Percentiles rank a stretch among this genome's conserved stretches.
Conservation (phyloP, 2,797 vertebrate genomes). For the Spheniscus humboldti region DNA sequence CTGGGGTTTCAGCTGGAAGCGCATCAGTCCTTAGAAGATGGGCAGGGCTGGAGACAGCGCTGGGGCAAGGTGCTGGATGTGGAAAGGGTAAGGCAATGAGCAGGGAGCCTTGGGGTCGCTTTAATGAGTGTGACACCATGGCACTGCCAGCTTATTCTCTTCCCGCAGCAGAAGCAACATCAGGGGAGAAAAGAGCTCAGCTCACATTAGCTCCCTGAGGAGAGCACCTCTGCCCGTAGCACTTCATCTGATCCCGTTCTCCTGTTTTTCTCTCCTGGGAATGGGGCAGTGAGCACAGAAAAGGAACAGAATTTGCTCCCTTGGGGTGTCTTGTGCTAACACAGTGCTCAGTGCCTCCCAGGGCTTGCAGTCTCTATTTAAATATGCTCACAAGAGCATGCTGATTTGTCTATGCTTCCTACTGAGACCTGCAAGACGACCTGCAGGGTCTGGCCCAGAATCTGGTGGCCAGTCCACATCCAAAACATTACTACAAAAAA, state of each 20-base stretch:
- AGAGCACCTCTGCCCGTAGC: not conserved
- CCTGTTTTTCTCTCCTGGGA: not conserved
- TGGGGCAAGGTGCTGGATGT: not conserved
- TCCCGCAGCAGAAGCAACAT: not conserved
- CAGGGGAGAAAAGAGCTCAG: not conserved
- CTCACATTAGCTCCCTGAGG: not conserved
- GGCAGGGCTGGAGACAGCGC: not conserved
- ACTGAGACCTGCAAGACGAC: not conserved
- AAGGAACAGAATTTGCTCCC: not conserved
- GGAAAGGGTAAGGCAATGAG: not conserved
- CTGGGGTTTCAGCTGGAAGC: not conserved
- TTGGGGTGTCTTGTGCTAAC: not conserved
- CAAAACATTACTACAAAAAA: not conserved
- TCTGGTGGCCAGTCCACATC: not conserved
- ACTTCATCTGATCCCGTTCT: not conserved
- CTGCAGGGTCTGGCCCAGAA: not conserved
- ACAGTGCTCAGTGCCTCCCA: not conserved
- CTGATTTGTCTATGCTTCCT: not conserved
- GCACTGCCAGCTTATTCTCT: not conserved
- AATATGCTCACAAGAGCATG: not conserved
- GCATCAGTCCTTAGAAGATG: not conserved
- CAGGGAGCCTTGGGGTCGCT: not conserved
- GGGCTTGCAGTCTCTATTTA: not conserved
- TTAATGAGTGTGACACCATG: fast-evolving
- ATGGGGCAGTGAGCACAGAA: not conserved